These are phyloP conservation scores for Apodemus speciosus DNA, from an alignment of 2,113 vertebrate species.

Conservation along the genomic window DNA sequence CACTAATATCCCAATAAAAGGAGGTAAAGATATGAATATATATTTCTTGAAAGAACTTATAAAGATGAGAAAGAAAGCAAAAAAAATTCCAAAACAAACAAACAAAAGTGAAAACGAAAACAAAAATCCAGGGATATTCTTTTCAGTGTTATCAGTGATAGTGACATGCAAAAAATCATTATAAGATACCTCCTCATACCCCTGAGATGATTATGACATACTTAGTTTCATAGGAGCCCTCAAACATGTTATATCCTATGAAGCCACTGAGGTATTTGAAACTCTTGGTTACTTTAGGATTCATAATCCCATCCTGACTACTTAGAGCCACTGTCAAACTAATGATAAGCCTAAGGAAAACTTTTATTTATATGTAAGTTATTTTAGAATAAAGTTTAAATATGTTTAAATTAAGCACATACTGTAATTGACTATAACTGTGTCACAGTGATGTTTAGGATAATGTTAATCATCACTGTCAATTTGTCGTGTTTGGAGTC, in stretches of 20 bases:
- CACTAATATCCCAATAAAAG: background rate
- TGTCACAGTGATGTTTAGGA: background rate
- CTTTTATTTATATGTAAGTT: background rate
- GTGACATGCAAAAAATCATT: background rate
- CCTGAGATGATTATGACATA: background rate
- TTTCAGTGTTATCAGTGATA: background rate
- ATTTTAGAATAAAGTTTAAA: background rate
- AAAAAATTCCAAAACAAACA: background rate
- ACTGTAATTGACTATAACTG: conserved; percentile 22
- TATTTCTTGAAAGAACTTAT: background rate
- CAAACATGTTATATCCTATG: background rate
- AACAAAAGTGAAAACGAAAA: no score
- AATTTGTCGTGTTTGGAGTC: background rate
- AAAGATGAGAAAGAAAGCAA: fast-evolving
- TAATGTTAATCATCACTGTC: background rate
- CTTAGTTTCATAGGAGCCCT: background rate
- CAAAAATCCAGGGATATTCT: no score
- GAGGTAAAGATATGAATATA: background rate
- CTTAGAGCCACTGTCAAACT: background rate
- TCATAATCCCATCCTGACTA: background rate
- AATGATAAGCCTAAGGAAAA: background rate
- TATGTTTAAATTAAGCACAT: background rate
- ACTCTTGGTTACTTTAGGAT: background rate
- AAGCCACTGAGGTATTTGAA: background rate
- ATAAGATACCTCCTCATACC: background rate